Percentiles rank a stretch among this genome's conserved stretches.
phyloP scores from a whole-genome alignment of 2,888 invertebrate genomes.

The Pyrrhia umbra region DNA sequence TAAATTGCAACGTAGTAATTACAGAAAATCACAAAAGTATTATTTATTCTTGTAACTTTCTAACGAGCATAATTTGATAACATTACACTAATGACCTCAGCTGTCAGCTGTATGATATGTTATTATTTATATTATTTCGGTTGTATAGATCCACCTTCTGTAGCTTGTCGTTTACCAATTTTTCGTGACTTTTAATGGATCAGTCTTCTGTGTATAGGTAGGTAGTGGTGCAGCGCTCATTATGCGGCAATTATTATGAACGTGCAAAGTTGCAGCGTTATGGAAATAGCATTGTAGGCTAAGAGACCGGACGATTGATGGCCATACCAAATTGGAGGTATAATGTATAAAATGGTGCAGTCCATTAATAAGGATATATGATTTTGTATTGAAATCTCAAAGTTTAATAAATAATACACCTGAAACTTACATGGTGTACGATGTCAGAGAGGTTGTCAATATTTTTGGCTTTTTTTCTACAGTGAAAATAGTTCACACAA shows the following conservation, averaged over 20 bases:
- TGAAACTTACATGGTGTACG: too few species aligned
- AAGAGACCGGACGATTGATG: constrained; percentile 15
- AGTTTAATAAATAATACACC: too few species aligned
- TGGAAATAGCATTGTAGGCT: constrained; percentile 50
- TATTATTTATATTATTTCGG: constrained; percentile 46
- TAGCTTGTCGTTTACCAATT: background rate
- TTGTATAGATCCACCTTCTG: too few species aligned
- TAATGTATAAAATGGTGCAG: background rate
- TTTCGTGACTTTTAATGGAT: background rate
- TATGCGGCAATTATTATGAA: constrained; percentile 58
- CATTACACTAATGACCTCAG: constrained; percentile 26
- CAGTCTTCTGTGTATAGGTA: constrained; percentile 26
- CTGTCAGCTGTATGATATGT: constrained; percentile 32
- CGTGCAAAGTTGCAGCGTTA: constrained; percentile 55
- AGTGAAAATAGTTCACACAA: too few species aligned
- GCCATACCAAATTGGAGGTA: background rate
- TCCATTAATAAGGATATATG: background rate
- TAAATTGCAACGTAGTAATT: constrained; percentile 42
- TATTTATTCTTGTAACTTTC: constrained; percentile 27
- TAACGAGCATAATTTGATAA: constrained; percentile 28
- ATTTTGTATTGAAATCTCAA: background rate
- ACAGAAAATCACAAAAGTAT: background rate
- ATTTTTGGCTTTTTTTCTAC: too few species aligned
- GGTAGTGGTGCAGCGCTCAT: constrained; percentile 20
- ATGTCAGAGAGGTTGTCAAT: too few species aligned